Percentiles rank a stretch among this genome's conserved stretches.
phyloP scores from a whole-genome alignment of 2,113 vertebrate genomes.

The Probosciger aterrimus region DNA sequence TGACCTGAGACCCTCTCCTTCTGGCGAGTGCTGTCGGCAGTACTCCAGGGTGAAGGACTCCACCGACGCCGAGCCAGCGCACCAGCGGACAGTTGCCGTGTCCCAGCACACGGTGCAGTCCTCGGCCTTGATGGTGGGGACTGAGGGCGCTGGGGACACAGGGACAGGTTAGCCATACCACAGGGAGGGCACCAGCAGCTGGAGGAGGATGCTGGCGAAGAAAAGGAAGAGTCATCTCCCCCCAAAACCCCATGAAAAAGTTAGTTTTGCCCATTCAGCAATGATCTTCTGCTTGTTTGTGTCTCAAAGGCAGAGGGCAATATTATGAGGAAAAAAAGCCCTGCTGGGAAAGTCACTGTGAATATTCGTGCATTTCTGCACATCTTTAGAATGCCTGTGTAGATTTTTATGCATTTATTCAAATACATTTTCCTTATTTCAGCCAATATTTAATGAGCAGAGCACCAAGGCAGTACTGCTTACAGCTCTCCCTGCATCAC shows the following conservation, averaged over 20 bases:
- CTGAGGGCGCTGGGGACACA: conserved; percentile 82
- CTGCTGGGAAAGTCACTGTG: not conserved
- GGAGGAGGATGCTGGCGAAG: not conserved
- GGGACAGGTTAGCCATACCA: not conserved
- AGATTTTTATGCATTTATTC: not conserved
- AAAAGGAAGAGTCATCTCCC: not conserved
- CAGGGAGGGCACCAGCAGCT: not conserved
- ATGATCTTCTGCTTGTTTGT: not conserved
- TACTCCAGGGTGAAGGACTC: conserved; percentile 91
- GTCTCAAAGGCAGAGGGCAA: not conserved
- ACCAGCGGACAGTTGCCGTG: conserved; percentile 85
- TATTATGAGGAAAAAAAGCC: not conserved
- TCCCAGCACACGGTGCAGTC: conserved; percentile 89
- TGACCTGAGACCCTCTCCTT: conserved; percentile 95
- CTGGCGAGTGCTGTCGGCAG: conserved; percentile 87
- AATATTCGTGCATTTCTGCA: not conserved
- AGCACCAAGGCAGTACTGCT: not conserved
- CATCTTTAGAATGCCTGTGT: not conserved
- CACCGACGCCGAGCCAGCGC: not conserved
- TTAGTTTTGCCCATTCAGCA: not conserved
- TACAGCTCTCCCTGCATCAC: not conserved
- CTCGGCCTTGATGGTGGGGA: conserved; percentile 82
- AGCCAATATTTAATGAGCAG: not conserved
- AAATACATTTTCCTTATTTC: not conserved
- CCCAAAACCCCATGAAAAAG: not conserved